These are phyloP conservation scores for Ptycholaimellus sp. DNA, from an alignment of 2,888 invertebrate species.

Conservation along the genomic window DNA sequence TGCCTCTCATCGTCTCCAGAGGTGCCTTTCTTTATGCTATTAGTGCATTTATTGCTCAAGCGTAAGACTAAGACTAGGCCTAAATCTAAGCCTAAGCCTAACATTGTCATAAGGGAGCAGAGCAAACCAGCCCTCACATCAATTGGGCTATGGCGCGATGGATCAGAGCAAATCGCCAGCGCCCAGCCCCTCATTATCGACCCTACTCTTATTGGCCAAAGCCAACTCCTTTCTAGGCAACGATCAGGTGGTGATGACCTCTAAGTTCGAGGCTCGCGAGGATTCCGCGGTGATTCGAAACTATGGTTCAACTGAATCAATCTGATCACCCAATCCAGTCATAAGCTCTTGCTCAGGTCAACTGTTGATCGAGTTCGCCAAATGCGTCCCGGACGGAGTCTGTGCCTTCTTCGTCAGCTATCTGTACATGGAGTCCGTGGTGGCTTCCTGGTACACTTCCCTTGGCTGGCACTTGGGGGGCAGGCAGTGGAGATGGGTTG, in stretches of 20 bases:
- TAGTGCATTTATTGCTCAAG: no score
- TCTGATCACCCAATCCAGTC: neutral
- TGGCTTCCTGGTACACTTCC: constrained; percentile 37
- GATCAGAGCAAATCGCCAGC: no score
- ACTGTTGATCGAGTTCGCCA: constrained; percentile 57
- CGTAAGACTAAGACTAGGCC: no score
- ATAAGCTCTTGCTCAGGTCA: constrained; percentile 47
- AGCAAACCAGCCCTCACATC: no score
- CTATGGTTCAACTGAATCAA: constrained; percentile 17
- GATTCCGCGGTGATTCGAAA: constrained; percentile 42
- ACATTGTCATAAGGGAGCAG: no score
- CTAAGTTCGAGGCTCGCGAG: constrained; percentile 83
- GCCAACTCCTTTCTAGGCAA: no score
- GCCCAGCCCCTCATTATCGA: no score
- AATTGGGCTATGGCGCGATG: no score
- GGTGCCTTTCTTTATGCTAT: constrained; percentile 43
- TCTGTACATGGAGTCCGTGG: constrained; percentile 60
- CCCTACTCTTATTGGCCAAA: no score
- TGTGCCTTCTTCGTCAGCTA: constrained; percentile 99
- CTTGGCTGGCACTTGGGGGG: no score
- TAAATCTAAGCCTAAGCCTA: no score
- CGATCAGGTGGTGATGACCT: constrained; percentile 61
- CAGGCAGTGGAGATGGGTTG: no score
- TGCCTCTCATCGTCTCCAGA: constrained; percentile 84
- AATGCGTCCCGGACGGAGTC: constrained; percentile 46